These are phyloP conservation scores for Aleiodes leptofemur DNA, from an alignment of 2,888 invertebrate species.

Conservation along the genomic window DNA sequence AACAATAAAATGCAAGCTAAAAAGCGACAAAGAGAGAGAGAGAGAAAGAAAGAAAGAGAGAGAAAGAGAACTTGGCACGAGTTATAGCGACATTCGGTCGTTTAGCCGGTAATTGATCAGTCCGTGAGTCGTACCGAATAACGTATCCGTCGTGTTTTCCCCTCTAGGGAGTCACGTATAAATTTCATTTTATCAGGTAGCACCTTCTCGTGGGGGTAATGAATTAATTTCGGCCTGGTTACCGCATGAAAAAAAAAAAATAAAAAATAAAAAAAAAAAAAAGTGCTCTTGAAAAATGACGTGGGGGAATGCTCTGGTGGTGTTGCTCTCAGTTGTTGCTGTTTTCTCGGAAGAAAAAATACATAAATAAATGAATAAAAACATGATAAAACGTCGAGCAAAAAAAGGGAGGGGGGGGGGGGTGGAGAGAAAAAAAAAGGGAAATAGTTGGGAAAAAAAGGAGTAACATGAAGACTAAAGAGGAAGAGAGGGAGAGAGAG, in stretches of 20 bases:
- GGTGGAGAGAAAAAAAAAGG: no score
- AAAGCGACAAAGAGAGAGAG: not conserved
- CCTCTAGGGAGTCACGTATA: constrained; percentile 54
- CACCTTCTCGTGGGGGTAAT: constrained; percentile 57
- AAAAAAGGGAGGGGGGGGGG: no score
- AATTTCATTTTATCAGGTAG: constrained; percentile 57
- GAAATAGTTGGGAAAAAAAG: constrained; percentile 8
- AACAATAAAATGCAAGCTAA: constrained; percentile 6
- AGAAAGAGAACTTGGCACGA: not conserved
- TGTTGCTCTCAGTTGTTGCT: not conserved
- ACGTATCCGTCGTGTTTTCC: constrained; percentile 48
- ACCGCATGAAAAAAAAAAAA: constrained; percentile 10
- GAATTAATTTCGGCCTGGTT: constrained; percentile 53
- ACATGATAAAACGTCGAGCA: not conserved
- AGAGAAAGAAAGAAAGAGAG: not conserved
- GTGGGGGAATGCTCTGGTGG: constrained; percentile 14
- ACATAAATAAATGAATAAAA: not conserved
- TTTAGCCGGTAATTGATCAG: constrained; percentile 49
- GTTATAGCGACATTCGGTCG: constrained; percentile 44
- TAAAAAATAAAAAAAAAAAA: not conserved
- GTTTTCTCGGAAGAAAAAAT: not conserved
- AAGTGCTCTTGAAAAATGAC: constrained; percentile 46
- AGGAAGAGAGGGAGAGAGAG: not conserved
- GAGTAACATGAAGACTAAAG: not conserved
- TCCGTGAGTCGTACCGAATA: constrained; percentile 44